Evolutionary conservation across 1,140 invertebrate genomes (phyloP).

Genomic region (Dufourea novaeangliae): DNA sequence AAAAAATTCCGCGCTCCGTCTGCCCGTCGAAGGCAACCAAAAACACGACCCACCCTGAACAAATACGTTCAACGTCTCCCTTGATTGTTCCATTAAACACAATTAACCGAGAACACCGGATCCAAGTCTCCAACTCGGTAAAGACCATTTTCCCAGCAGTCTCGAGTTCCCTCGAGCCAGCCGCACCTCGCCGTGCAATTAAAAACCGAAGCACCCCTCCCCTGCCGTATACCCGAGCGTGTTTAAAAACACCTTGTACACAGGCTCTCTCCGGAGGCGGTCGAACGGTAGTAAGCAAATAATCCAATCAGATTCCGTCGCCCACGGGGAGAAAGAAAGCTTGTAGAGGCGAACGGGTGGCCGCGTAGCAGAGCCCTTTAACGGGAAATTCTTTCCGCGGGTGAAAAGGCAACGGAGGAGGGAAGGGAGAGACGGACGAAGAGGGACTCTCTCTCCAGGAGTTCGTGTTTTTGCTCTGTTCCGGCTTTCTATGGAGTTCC

Average conservation of each 20-base stretch:
- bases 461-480: constrained; percentile 46
- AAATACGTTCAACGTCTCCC: too few relatives aligned
- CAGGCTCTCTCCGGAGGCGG: constrained; percentile 18
- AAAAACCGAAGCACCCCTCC: background rate
- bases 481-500: constrained; percentile 41
- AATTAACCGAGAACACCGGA: too few relatives aligned
- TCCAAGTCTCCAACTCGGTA: too few relatives aligned
- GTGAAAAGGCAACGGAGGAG: background rate
- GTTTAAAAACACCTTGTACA: constrained; percentile 49
- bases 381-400: constrained; percentile 48
- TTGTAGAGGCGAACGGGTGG: too few relatives aligned
- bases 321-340: constrained; percentile 26
- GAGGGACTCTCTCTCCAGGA: too few relatives aligned
- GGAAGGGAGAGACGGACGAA: too few relatives aligned
- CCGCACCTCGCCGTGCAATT: background rate
- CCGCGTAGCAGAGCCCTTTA: constrained; percentile 14
- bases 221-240: constrained; percentile 3
- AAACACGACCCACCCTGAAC: too few relatives aligned
- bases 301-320: constrained; percentile 66
- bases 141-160: background rate
- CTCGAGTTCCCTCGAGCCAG: too few relatives aligned
- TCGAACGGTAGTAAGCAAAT: constrained; percentile 66
- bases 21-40: too few relatives aligned
- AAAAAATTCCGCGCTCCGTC: too few relatives aligned
- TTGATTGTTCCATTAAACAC: too few relatives aligned